Percentiles rank a stretch among this genome's conserved stretches.
These are phyloP conservation scores for Rhogogaster chlorosoma DNA, from an alignment of 2,888 invertebrate genomes.

Conservation along the genomic window DNA sequence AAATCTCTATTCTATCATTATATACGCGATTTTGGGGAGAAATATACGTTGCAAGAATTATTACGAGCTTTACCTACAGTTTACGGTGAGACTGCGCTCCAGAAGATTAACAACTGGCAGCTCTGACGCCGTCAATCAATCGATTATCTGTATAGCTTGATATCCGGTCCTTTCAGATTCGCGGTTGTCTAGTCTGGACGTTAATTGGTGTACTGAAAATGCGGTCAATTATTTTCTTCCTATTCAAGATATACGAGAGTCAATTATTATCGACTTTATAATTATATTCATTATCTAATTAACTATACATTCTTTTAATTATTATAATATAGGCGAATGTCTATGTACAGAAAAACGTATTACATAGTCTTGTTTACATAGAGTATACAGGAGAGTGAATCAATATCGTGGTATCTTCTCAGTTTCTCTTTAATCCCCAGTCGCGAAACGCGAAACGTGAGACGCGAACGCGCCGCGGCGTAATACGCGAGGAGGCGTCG, in stretches of 20 bases:
- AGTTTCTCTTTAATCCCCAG: background rate
- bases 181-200: background rate
- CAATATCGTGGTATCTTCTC: background rate
- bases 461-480: background rate
- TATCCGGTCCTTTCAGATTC: background rate
- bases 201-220: background rate
- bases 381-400: background rate
- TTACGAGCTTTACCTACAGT: background rate
- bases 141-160: slow-evolving; percentile 17
- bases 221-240: background rate
- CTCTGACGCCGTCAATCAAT: slow-evolving; percentile 4
- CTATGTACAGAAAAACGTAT: background rate
- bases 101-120: background rate
- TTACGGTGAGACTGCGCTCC: background rate
- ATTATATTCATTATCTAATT: background rate
- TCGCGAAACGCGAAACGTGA: background rate
- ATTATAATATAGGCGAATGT: background rate
- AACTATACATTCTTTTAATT: background rate
- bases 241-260: background rate
- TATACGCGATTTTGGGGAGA: background rate
- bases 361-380: background rate
- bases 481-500: background rate
- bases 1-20: background rate
- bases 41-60: background rate
- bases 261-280: background rate